Conservation (phyloP, 2,113 vertebrate genomes). For the Pedionomus torquatus region DNA sequence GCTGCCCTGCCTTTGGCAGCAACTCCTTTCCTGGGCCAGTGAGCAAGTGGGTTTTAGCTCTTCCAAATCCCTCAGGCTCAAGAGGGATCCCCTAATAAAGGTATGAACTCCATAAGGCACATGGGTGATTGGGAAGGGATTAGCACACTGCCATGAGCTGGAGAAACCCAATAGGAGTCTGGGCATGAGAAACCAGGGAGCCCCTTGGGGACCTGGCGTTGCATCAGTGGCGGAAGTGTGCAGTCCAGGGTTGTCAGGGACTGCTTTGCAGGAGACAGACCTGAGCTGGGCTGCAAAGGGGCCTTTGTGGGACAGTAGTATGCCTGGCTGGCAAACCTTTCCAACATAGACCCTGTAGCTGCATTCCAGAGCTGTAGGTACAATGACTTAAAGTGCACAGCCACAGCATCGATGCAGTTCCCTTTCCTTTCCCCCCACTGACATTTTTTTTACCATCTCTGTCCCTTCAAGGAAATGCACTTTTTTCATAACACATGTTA, state of each 20-base stretch:
- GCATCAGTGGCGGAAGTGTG: fast-evolving
- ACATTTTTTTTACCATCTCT: background rate
- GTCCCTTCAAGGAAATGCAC: background rate
- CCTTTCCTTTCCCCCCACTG: background rate
- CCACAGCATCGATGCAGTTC: background rate
- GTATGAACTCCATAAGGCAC: background rate
- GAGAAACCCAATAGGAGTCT: background rate
- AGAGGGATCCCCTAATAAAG: background rate
- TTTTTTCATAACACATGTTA: background rate
- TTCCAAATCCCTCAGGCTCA: background rate
- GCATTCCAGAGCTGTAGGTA: background rate
- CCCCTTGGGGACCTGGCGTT: background rate
- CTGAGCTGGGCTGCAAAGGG: background rate
- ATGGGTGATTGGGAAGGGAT: background rate
- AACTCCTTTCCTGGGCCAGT: background rate
- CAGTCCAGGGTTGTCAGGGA: background rate
- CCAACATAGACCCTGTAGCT: background rate
- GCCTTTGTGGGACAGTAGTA: background rate
- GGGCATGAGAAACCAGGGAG: background rate
- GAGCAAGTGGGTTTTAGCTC: background rate
- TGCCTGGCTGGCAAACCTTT: background rate
- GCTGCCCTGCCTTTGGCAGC: no score
- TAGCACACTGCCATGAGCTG: background rate
- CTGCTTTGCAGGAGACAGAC: background rate
- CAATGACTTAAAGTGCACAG: background rate